Evolutionary conservation across 2,797 vertebrate species (phyloP).

Genomic region (Iguana delicatissima): DNA sequence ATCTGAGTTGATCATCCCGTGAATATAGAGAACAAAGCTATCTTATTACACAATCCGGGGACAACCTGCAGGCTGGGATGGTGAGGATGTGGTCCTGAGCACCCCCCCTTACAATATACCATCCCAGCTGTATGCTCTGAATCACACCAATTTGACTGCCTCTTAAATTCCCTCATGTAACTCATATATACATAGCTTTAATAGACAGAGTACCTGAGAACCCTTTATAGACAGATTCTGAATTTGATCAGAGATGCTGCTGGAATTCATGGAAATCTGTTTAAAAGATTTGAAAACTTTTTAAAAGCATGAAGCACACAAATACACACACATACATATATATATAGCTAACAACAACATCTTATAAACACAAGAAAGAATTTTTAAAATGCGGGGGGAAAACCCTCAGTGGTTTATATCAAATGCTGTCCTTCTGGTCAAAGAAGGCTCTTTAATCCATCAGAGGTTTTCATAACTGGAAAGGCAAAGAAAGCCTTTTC

Average conservation of each 20-base stretch:
- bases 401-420: background rate
- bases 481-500: background rate
- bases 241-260: constrained; percentile 83
- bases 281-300: constrained; percentile 8
- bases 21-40: too few species aligned
- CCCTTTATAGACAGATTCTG: constrained; percentile 88
- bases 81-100: too few species aligned
- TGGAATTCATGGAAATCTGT: constrained; percentile 84
- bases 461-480: background rate
- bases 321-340: too few species aligned
- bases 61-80: background rate
- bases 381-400: background rate
- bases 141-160: too few species aligned
- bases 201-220: constrained; percentile 80
- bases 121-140: too few species aligned
- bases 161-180: background rate
- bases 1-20: background rate
- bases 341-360: background rate
- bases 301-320: constrained; percentile 53
- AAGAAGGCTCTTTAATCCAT: background rate
- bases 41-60: background rate
- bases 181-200: background rate
- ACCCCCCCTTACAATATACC: too few species aligned
- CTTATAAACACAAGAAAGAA: constrained; percentile 30
- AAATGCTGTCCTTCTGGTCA: background rate